Conservation (phyloP, 23 tunicate genomes). For the Ascidia mentula region DNA sequence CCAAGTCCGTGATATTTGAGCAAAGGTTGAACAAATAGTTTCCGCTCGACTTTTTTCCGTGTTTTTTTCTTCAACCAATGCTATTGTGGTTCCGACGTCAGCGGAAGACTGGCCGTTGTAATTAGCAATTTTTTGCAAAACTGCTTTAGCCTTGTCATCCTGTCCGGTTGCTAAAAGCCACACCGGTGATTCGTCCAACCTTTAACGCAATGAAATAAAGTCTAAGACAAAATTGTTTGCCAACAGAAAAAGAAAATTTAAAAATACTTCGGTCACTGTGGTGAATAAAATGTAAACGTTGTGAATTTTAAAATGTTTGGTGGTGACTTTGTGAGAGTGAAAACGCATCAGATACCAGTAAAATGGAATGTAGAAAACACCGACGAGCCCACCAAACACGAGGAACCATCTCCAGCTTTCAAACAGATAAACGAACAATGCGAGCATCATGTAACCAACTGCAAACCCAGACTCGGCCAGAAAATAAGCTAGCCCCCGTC, state of each 20-base stretch:
- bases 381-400: background rate
- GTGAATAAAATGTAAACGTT: too few relatives aligned
- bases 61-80: background rate
- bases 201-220: too few relatives aligned
- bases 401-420: conserved; percentile 5
- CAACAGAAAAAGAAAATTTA: too few relatives aligned
- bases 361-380: background rate
- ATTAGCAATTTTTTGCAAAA: background rate
- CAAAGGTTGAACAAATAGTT: background rate
- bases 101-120: background rate
- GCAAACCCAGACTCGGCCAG: background rate
- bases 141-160: background rate
- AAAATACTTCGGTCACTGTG: too few relatives aligned
- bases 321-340: too few relatives aligned
- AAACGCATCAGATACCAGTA: background rate
- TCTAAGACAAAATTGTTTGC: too few relatives aligned
- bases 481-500: background rate
- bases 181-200: background rate
- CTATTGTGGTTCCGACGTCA: background rate
- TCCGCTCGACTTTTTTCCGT: background rate
- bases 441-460: background rate
- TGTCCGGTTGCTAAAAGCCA: background rate
- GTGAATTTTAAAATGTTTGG: too few relatives aligned
- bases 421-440: background rate
- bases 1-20: background rate